These are phyloP conservation scores for Microplitis deprimator DNA, from an alignment of 2,888 invertebrate genomes.

Conservation along the genomic window DNA sequence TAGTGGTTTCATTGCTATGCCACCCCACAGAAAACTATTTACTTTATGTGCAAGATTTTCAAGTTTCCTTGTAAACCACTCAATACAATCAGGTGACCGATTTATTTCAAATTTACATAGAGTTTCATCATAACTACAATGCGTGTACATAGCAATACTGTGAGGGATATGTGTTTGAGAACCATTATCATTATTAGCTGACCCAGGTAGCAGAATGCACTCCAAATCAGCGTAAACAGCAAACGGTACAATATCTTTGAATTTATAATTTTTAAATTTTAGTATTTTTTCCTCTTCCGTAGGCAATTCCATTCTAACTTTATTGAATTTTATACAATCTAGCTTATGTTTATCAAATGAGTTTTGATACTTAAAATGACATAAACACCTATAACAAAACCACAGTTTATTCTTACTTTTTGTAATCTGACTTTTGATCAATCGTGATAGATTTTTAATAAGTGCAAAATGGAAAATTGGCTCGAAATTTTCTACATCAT, in stretches of 20 bases:
- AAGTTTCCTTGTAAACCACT: too few relatives aligned
- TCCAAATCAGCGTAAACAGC: slow-evolving; percentile 7
- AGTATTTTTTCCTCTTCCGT: not conserved
- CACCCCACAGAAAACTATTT: slow-evolving; percentile 10
- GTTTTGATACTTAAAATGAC: slow-evolving; percentile 4
- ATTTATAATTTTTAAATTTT: slow-evolving; percentile 13
- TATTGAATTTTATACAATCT: slow-evolving; percentile 16
- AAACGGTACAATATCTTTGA: not conserved
- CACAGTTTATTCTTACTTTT: not conserved
- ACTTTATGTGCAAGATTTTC: too few relatives aligned
- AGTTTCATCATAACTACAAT: too few relatives aligned
- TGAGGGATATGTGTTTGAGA: not conserved
- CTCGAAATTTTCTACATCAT: not conserved
- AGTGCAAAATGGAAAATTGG: slow-evolving; percentile 10
- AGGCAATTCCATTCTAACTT: slow-evolving; percentile 7
- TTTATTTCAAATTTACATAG: too few relatives aligned
- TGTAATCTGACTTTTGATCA: slow-evolving; percentile 6
- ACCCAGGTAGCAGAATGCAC: not conserved
- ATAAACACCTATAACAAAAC: slow-evolving; percentile 14
- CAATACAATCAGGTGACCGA: too few relatives aligned
- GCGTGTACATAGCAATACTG: too few relatives aligned
- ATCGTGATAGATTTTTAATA: slow-evolving; percentile 15
- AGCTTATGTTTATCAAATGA: slow-evolving; percentile 15
- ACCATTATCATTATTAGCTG: not conserved
- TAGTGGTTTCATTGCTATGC: slow-evolving; percentile 34